phyloP scores from a whole-genome alignment of 2,888 invertebrate species.

The Dermolepida albohirtum region DNA sequence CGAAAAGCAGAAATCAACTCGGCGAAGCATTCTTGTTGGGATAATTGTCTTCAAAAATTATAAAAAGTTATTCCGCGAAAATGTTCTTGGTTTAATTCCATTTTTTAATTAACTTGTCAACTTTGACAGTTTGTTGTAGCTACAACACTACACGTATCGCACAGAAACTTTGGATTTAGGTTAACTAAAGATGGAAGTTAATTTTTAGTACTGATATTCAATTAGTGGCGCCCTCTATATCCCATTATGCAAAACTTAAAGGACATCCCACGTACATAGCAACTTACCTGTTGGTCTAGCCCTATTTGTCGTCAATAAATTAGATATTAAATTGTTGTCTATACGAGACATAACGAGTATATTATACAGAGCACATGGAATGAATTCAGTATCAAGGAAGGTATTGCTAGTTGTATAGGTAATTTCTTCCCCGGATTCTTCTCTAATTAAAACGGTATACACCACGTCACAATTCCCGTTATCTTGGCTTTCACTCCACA shows the following conservation, averaged over 20 bases:
- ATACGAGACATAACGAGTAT: background rate
- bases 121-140: too few species aligned
- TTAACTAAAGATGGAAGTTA: too few species aligned
- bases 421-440: background rate
- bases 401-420: background rate
- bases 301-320: background rate
- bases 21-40: background rate
- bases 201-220: too few species aligned
- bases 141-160: too few species aligned
- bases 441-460: constrained; percentile 7
- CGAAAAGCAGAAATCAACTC: background rate
- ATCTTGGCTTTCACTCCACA: constrained; percentile 1
- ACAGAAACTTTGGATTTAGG: too few species aligned
- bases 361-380: constrained; percentile 8
- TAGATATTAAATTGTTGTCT: background rate
- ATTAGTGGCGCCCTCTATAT: too few species aligned
- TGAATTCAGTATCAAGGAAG: constrained; percentile 10
- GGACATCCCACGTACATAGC: too few species aligned
- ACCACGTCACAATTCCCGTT: constrained; percentile 9
- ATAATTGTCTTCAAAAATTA: too few species aligned
- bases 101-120: too few species aligned
- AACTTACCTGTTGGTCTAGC: constrained; percentile 13
- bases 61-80: too few species aligned
- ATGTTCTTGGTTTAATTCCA: too few species aligned
- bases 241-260: too few species aligned